phyloP scores from a whole-genome alignment of 2,113 vertebrate genomes.

The Centropus bengalensis region DNA sequence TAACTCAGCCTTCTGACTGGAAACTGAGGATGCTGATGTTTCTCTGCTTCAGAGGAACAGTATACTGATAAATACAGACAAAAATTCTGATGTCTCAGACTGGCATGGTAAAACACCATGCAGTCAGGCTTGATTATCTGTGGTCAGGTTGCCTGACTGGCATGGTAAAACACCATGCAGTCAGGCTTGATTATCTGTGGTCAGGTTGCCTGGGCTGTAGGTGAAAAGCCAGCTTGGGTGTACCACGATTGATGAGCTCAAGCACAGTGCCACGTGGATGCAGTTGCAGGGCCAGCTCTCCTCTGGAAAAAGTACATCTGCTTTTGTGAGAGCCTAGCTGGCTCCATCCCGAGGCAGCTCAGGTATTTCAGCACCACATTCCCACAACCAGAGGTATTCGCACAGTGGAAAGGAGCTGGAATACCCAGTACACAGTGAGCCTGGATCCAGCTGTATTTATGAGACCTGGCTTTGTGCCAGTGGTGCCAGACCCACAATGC shows the following conservation, averaged over 20 bases:
- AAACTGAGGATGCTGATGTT: background rate
- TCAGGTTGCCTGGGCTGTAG: background rate
- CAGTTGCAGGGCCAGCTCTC: background rate
- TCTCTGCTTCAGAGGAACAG: background rate
- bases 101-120: background rate
- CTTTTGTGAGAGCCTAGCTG: slow-evolving; percentile 33
- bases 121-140: background rate
- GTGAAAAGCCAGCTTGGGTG: background rate
- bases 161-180: background rate
- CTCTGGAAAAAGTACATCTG: slow-evolving; percentile 26
- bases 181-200: background rate
- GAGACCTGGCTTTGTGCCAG: background rate
- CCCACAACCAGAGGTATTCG: background rate
- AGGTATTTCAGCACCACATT: slow-evolving; percentile 26
- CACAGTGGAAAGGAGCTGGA: background rate
- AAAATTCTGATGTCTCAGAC: background rate
- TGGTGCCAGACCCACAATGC: background rate
- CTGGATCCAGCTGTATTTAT: background rate
- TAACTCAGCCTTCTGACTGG: background rate
- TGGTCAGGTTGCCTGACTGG: too few species aligned
- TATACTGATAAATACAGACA: background rate
- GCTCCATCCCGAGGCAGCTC: slow-evolving; percentile 46
- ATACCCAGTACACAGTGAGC: background rate
- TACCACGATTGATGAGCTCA: background rate
- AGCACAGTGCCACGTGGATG: background rate